phyloP scores from a whole-genome alignment of 2,797 vertebrate species.

The Scleropages formosus region DNA sequence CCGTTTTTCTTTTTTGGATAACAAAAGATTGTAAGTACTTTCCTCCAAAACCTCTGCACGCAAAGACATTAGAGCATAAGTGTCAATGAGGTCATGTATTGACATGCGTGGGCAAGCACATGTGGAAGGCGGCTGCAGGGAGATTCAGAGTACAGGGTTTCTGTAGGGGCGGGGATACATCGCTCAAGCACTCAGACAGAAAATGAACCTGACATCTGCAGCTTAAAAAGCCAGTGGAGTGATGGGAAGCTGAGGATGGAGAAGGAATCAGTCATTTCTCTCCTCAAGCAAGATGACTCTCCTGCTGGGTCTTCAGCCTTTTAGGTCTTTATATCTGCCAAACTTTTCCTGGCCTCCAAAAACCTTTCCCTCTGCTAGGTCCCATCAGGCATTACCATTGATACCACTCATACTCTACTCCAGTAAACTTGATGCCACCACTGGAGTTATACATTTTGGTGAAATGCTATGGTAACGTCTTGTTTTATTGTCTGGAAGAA shows the following conservation, averaged over 20 bases:
- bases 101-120: background rate
- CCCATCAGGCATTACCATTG: too few relatives aligned
- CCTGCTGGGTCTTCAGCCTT: background rate
- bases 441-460: too few relatives aligned
- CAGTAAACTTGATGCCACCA: too few relatives aligned
- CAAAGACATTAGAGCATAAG: background rate
- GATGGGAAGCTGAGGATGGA: background rate
- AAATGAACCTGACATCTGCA: slow-evolving; percentile 18
- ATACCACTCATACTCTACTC: too few relatives aligned
- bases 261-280: background rate
- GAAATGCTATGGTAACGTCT: too few relatives aligned
- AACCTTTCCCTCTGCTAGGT: too few relatives aligned
- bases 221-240: slow-evolving; percentile 12
- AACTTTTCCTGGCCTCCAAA: too few relatives aligned
- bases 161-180: slow-evolving; percentile 3
- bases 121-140: background rate
- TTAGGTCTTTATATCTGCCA: background rate
- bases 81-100: slow-evolving; percentile 10
- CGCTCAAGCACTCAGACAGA: slow-evolving; percentile 12
- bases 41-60: background rate
- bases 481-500: too few relatives aligned
- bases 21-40: background rate
- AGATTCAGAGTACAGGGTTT: background rate
- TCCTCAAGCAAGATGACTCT: background rate
- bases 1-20: too few relatives aligned